Conservation (phyloP, 92 coral and sea anemone genomes). For the Galaxea fascicularis region DNA sequence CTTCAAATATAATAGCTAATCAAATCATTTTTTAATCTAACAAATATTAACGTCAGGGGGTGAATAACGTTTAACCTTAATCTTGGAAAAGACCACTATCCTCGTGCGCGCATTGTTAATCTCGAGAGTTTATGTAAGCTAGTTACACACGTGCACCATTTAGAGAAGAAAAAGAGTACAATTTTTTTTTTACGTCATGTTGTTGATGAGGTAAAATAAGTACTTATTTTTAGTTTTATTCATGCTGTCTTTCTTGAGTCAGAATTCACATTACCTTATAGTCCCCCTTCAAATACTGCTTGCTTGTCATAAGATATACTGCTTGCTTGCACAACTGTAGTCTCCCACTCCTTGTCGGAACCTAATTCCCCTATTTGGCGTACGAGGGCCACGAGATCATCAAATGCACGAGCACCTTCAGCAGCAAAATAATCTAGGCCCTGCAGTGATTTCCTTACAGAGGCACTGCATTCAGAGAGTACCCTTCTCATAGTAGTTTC, state of each 20-base stretch:
- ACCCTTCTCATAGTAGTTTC: too few species aligned
- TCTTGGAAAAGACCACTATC: not conserved
- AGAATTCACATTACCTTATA: not conserved
- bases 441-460: too few species aligned
- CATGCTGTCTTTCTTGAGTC: not conserved
- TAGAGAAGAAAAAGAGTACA: not conserved
- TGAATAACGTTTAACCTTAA: not conserved
- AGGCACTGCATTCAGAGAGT: too few species aligned
- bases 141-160: not conserved
- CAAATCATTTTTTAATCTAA: too few species aligned
- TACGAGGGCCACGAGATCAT: slow-evolving; percentile 12
- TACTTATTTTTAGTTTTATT: not conserved
- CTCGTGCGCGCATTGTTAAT: too few species aligned
- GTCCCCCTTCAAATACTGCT: slow-evolving; percentile 11
- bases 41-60: too few species aligned
- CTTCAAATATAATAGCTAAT: too few species aligned
- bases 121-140: not conserved
- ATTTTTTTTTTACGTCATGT: not conserved
- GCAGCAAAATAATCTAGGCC: too few species aligned
- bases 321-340: not conserved
- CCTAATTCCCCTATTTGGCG: not conserved
- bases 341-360: slow-evolving; percentile 1
- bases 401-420: slow-evolving; percentile 15
- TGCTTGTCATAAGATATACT: not conserved
- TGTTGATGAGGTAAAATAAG: not conserved